Percentiles rank a stretch among this genome's conserved stretches.
Conservation (phyloP, 2,113 vertebrate genomes). For the Ceratotherium simum region DNA sequence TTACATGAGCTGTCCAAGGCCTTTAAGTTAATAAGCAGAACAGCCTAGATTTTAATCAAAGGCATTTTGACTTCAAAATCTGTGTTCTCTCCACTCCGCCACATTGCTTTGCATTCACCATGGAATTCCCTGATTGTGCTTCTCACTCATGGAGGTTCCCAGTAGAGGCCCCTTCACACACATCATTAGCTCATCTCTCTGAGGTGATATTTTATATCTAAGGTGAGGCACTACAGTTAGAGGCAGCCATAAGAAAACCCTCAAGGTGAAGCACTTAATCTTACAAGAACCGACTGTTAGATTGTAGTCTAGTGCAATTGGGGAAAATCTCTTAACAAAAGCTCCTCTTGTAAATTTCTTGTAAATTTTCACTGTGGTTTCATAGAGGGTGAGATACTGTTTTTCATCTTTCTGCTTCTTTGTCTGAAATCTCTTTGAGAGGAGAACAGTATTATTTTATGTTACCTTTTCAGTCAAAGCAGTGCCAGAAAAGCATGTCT, state of each 20-base stretch:
- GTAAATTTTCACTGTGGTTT: neutral
- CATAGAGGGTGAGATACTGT: neutral
- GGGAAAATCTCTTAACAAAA: conserved; percentile 51
- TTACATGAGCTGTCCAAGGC: neutral
- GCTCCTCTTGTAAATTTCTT: neutral
- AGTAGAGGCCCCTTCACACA: conserved; percentile 2
- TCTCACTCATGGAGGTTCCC: neutral
- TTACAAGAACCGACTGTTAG: conserved; percentile 55
- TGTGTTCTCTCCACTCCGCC: neutral
- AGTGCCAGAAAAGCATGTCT: neutral
- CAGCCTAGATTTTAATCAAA: neutral
- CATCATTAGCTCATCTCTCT: conserved; percentile 33
- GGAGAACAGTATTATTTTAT: conserved; percentile 34
- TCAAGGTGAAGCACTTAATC: conserved; percentile 64
- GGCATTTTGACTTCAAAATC: neutral
- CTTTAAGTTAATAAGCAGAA: neutral
- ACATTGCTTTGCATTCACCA: neutral
- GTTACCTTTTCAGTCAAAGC: neutral
- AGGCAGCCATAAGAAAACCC: neutral
- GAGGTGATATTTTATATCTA: conserved; percentile 61
- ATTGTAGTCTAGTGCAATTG: neutral
- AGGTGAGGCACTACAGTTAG: neutral
- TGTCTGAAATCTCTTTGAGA: conserved; percentile 47
- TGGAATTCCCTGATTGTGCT: neutral
- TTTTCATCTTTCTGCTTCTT: conserved; percentile 41